Base-by-base conservation (phyloP, 2,888 invertebrate species). In the Spatulosminthurus flaviceps region DNA sequence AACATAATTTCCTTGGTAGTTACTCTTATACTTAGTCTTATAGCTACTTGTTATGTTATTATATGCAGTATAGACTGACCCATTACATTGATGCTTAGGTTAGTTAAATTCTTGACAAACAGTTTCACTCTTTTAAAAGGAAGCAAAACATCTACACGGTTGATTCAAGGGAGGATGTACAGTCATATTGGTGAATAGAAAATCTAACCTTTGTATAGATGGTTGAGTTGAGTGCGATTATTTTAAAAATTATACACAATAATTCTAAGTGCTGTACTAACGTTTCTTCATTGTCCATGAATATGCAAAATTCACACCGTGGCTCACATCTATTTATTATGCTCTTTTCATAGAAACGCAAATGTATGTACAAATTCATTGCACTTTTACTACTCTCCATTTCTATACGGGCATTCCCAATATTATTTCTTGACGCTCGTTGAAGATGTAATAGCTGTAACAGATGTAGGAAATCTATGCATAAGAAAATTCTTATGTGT, bases 1-100 rank as follows among this genome's bases (percentile, higher is more conserved):
- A 51, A 51, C n/a, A 51, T 51, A 51, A 51, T 51, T 51, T 51
- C 51, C 51, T 51, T 51, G n/a, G n/a, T n/a, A 51, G 51, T 51
- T 51, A 16, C n/a, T 19, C 19, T 51, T 41, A 41, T 41, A 41
- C 13, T 41, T 41, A 9, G 7, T 7, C 41, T 9, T 13, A 41
- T 13, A 41, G 7, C 9, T 41, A 41, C 41, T 41, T 9, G 7
- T 7, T 41, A 41, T 13, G 13, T 9, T 41, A 41, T 41, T 41
- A 9, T 41, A n/a, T 41, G 9, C 41, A 9, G 7, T 41, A 41
- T 7, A 13, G 41, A 19, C 51, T 51, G 51, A 9, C 51, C 16
- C 16, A 19, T 51, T 51, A 13, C 51, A 51, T 19, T 51, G 51
- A 16, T n/a, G 51, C n/a, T 51, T 5, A n/a, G 34, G 34, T n/a